A percentile compares a stretch with the other conserved stretches of the same genome.
Conservation (phyloP, 2,888 invertebrate genomes). For the Odontocerum albicorne region DNA sequence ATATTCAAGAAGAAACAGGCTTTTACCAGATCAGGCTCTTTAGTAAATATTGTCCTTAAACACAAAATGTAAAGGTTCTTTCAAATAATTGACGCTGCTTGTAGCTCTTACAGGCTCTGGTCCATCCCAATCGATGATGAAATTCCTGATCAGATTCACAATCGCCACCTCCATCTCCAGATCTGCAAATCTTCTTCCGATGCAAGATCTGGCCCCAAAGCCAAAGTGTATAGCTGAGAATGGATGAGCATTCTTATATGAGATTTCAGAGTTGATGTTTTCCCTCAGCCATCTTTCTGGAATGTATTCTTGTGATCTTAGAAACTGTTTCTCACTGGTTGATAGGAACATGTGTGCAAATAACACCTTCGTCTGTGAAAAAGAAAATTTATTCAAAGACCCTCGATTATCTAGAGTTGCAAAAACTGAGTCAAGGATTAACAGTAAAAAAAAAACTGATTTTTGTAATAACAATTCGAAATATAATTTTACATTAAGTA, state of each 20-base stretch:
- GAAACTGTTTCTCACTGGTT: conserved; percentile 64
- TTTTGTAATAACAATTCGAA: no score
- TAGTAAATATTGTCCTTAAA: conserved; percentile 7
- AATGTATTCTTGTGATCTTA: conserved; percentile 61
- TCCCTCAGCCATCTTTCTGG: conserved; percentile 74
- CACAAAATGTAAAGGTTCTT: background rate
- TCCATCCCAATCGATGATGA: conserved; percentile 43
- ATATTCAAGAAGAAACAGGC: no score
- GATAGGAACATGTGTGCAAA: conserved; percentile 70
- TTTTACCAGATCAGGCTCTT: no score
- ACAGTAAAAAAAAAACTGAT: no score
- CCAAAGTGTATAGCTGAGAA: conserved; percentile 68
- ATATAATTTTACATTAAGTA: no score
- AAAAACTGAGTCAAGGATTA: no score
- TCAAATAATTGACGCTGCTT: conserved; percentile 35
- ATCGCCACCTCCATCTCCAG: conserved; percentile 56
- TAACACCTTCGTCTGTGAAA: conserved; percentile 66
- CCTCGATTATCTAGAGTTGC: no score
- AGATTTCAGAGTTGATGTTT: conserved; percentile 45
- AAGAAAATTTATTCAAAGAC: no score
- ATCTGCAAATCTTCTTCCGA: conserved; percentile 66
- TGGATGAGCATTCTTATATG: conserved; percentile 57
- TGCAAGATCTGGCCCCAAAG: conserved; percentile 66
- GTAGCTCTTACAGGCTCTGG: conserved; percentile 43
- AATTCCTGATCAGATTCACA: conserved; percentile 43